These are phyloP conservation scores for Catagonus wagneri DNA, from an alignment of 2,113 vertebrate genomes.

Conservation along the genomic window DNA sequence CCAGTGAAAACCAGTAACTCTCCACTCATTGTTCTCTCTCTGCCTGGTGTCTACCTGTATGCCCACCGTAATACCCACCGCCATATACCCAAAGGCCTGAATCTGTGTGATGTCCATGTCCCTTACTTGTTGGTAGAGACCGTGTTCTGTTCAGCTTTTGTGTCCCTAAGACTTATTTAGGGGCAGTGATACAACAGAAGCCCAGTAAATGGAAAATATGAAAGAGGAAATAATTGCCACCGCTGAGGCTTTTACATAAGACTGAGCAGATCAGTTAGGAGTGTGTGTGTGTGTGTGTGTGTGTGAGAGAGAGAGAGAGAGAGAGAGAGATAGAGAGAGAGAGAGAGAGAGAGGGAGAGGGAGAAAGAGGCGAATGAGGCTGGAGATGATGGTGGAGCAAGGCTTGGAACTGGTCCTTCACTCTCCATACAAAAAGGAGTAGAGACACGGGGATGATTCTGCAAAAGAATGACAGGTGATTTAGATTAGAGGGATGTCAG, in stretches of 20 bases:
- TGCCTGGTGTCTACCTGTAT: background rate
- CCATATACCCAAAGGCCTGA: background rate
- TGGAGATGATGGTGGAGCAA: background rate
- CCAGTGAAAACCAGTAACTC: background rate
- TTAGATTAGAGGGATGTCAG: background rate
- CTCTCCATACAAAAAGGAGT: background rate
- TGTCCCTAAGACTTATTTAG: background rate
- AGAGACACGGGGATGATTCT: background rate
- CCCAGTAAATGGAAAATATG: background rate
- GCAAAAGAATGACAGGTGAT: background rate
- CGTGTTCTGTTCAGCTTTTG: background rate
- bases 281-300: too few relatives aligned
- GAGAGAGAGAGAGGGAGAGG: too few relatives aligned
- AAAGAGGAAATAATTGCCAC: background rate
- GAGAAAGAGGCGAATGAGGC: background rate
- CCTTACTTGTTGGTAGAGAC: background rate
- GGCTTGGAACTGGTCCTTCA: background rate
- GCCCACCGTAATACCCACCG: background rate
- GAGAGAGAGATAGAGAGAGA: too few relatives aligned
- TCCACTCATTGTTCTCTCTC: background rate
- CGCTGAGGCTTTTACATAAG: background rate
- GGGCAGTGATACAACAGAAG: background rate
- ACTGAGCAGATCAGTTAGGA: background rate
- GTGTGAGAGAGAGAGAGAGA: background rate
- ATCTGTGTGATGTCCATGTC: background rate